Evolutionary conservation across 1,140 invertebrate species (phyloP), one percentile per base, ranked within the genome.

Genomic region (Bombus haemorrhoidalis): DNA sequence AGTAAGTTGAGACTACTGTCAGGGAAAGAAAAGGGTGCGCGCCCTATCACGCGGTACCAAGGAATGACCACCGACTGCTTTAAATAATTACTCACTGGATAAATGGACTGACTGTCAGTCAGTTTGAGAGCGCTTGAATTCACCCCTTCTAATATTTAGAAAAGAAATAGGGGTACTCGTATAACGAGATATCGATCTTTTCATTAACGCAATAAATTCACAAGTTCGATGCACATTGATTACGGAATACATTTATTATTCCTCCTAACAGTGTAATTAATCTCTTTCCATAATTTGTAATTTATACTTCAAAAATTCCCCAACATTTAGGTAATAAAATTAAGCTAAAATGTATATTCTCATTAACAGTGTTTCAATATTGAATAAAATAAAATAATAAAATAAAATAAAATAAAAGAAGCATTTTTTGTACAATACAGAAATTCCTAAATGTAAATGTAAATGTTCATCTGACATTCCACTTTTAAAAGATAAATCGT

Each of bases 31-130:
- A 57, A 47, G 69, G 77, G 62, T 81, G 39, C 74, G 86, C 87
- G 90, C 83, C 85, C 91, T 91, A 91, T 91, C 91, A 91, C 91
- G 91, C 90, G 85, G 82, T 57, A 79, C 39, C 75, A 62, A 76
- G 62, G 69, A 86, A 86, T 90, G 84, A 86, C 88, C 83, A 90
- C 59, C 68, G 69, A 66, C 71, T 68, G 39, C 15, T 72, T 74
- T 90, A 83, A 92, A 92, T 91, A 91, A 91, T 92, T 85, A 81
- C 78, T 86, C 37, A 73, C 73, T 74, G 47, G 86, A 84, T 87
- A 74, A 64, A 68, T 78, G 74, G 76, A 88, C 64, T 68, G 71
- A 37, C 57, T 87, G 72, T 85, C 66, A 85, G 85, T 71, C 73
- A 85, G 28, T 32, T 82, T 62, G 74, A 86, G 43, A 76, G 43